Percentiles rank a stretch among this genome's conserved stretches.
These are phyloP conservation scores for Trichacis sp. DNA, from an alignment of 2,888 invertebrate species.

Conservation along the genomic window DNA sequence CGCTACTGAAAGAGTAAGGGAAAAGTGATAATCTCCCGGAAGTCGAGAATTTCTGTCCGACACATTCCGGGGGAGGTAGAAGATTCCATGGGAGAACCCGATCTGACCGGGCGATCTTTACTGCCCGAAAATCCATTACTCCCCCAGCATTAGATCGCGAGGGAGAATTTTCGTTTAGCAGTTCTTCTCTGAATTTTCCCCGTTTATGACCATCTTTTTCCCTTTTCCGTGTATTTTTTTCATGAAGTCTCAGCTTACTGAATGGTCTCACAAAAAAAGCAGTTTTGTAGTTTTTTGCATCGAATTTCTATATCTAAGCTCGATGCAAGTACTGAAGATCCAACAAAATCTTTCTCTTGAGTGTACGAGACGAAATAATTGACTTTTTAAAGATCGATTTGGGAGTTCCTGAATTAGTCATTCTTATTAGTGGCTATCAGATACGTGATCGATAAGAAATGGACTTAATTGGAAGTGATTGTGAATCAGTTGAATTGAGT, in stretches of 20 bases:
- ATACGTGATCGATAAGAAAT: no score
- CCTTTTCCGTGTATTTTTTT: conserved; percentile 40
- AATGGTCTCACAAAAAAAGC: no score
- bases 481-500: neutral
- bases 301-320: no score
- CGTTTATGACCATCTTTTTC: conserved; percentile 62
- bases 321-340: no score
- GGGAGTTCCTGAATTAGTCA: conserved; percentile 20
- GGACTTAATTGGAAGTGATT: no score
- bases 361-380: no score
- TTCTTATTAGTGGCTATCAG: conserved; percentile 1
- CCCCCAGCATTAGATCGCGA: conserved; percentile 66
- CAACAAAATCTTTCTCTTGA: no score
- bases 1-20: conserved; percentile 36
- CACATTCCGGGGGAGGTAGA: conserved; percentile 22
- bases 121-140: conserved; percentile 67
- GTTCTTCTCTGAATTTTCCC: conserved; percentile 66
- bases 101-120: conserved; percentile 66
- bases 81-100: conserved; percentile 46
- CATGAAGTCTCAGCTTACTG: no score
- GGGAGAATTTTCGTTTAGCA: conserved; percentile 67
- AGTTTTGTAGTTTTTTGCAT: no score
- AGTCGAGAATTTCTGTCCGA: conserved; percentile 43
- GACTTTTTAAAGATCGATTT: neutral
- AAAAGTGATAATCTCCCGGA: conserved; percentile 57